Conservation (phyloP, 53 echinoderm and acorn worm species). For the Pentamera pediparva region DNA sequence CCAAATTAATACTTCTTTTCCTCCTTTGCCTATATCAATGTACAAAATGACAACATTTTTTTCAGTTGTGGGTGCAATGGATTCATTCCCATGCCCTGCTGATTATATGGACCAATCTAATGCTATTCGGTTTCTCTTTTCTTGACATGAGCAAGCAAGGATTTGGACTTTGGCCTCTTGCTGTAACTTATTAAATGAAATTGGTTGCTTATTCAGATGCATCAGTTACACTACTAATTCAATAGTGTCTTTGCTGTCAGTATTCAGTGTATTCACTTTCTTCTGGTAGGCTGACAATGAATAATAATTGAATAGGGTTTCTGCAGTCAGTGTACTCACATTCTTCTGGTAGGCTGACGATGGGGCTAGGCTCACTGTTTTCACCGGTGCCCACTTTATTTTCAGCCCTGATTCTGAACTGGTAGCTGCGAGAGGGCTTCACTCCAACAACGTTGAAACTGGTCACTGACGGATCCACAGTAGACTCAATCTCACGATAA, state of each 20-base stretch:
- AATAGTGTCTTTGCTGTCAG: too few species aligned
- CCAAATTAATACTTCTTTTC: too few species aligned
- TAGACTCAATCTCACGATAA: constrained; percentile 68
- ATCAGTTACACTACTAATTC: too few species aligned
- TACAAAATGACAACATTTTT: too few species aligned
- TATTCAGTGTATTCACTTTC: neutral
- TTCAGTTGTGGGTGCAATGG: too few species aligned
- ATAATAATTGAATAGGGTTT: too few species aligned
- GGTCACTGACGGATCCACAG: constrained; percentile 51
- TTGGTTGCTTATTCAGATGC: too few species aligned
- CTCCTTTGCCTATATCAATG: too few species aligned
- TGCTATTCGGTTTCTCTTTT: too few species aligned
- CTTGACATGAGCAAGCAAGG: neutral
- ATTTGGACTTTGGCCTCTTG: neutral
- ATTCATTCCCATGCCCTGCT: too few species aligned
- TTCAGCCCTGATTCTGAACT: constrained; percentile 68
- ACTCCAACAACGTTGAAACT: constrained; percentile 47
- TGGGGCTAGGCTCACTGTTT: constrained; percentile 47
- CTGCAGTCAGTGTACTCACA: constrained; percentile 48
- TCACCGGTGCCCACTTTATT: constrained; percentile 65
- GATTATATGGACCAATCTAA: too few species aligned
- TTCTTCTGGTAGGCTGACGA: constrained; percentile 70
- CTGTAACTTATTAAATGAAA: neutral
- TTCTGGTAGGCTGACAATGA: neutral
- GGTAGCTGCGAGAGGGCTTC: constrained; percentile 71